Evolutionary conservation across 2,888 invertebrate species (phyloP), one percentile per base, ranked within the genome.

Genomic region (Drosophila lacicola): DNA sequence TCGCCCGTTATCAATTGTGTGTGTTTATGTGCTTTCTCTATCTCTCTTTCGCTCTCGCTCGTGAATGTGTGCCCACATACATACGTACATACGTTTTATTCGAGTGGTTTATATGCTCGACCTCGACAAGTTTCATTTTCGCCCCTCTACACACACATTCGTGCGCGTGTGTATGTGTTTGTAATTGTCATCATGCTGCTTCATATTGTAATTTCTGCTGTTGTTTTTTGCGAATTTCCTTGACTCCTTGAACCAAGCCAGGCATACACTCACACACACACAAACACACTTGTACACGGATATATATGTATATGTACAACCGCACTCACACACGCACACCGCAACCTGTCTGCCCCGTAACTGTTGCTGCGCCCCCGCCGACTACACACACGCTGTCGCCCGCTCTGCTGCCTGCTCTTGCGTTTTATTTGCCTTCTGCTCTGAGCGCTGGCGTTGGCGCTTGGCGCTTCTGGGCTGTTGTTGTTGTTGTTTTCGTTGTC

Each of bases 311-410:
- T 17, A 34, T 56, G 46, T 51, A 39, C n/a, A 37, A 44, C 44
- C 61, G 29, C 36, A 74, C 62, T 44, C 47, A 74, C 56, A 64
- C 57, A 65, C 47, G 63, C 44, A 77, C 41, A 70, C 41, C 49
- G 58, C 65, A 77, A 80, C 78, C 77, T 78, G 78, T 78, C 74
- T 79, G 74, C 71, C 81, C 78, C 73, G 63, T 77, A 85, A 77
- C 83, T 88, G 88, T 85, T 82, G 88, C 84, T 82, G 83, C 83
- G 69, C 86, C 75, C 86, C 83, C 78, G 72, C 74, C 60, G 57
- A 72, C 78, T 21, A 54, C 5, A 47, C 13, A 64, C 25, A 45
- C 36, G 46, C 29, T 17, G 53, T 63, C 46, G 57, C 62, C 57
- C 50, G 50, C 74, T 60, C 62, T 61, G 60, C 62, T 62, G 70